Percentiles rank a stretch among this genome's conserved stretches.
These are phyloP conservation scores for Drosophila sturtevanti DNA, from an alignment of 1,140 invertebrate species.

Conservation along the genomic window DNA sequence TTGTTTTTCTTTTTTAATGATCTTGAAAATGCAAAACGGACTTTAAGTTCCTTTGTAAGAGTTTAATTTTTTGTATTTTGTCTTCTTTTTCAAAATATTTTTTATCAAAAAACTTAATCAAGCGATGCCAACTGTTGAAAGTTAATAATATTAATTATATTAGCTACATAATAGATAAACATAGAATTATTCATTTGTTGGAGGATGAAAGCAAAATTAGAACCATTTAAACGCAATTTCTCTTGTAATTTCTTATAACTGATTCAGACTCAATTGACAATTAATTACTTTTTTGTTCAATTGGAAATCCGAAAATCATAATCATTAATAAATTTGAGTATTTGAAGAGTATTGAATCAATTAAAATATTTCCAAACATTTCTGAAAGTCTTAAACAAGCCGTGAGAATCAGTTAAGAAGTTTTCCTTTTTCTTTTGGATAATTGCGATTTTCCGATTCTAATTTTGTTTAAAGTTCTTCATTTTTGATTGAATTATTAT, in stretches of 20 bases:
- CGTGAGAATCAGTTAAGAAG: no score
- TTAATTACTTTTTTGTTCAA: no score
- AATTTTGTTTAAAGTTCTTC: background rate
- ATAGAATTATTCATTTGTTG: slow-evolving; percentile 31
- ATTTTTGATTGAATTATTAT: background rate
- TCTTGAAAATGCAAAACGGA: slow-evolving; percentile 71
- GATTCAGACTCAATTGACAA: background rate
- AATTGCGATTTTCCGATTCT: background rate
- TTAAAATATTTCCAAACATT: no score
- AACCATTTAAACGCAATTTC: background rate
- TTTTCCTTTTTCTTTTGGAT: no score
- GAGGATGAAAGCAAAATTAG: background rate
- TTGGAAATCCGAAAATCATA: no score
- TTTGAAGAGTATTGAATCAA: no score
- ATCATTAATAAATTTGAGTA: no score
- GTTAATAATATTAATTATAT: slow-evolving; percentile 69
- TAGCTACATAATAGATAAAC: slow-evolving; percentile 58
- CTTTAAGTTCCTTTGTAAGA: slow-evolving; percentile 29
- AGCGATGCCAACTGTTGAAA: slow-evolving; percentile 78
- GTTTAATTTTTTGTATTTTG: slow-evolving; percentile 1
- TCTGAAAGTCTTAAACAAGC: no score
- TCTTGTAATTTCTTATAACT: no score
- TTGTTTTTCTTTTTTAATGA: background rate
- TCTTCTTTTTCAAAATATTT: background rate
- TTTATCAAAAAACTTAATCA: slow-evolving; percentile 56